phyloP scores from a whole-genome alignment of 1,140 invertebrate species.

The Dreissena rostriformis region DNA sequence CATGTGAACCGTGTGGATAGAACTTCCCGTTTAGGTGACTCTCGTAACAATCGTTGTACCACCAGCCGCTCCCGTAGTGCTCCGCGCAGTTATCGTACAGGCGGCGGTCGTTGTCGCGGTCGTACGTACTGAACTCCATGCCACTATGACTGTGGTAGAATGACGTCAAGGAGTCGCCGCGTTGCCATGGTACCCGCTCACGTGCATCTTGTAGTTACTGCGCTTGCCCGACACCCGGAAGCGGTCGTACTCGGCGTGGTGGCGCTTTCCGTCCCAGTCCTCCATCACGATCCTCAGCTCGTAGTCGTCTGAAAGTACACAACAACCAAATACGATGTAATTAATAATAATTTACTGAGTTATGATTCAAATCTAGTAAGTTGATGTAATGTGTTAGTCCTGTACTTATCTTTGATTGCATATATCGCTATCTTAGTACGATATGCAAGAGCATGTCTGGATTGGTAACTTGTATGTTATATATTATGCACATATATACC shows the following conservation, averaged over 20 bases:
- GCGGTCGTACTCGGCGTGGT: constrained; percentile 85
- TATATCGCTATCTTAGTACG: too few species aligned
- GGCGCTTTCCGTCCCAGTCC: constrained; percentile 83
- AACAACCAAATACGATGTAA: too few species aligned
- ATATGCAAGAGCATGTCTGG: too few species aligned
- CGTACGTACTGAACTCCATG: constrained; percentile 88
- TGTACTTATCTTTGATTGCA: too few species aligned
- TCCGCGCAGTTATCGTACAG: constrained; percentile 87
- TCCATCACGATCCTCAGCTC: constrained; percentile 86
- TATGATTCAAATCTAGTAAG: too few species aligned
- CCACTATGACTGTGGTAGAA: constrained; percentile 84
- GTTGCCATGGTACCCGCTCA: constrained; percentile 85
- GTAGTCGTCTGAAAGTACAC: constrained; percentile 70
- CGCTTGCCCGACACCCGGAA: constrained; percentile 87
- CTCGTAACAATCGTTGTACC: constrained; percentile 92
- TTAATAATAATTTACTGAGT: too few species aligned
- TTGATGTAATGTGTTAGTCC: too few species aligned
- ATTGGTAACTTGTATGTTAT: too few species aligned
- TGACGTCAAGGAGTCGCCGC: constrained; percentile 82
- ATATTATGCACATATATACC: too few species aligned
- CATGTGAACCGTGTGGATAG: constrained; percentile 79
- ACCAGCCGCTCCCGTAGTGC: constrained; percentile 83
- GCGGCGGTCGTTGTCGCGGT: constrained; percentile 88
- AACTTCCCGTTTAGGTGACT: constrained; percentile 96
- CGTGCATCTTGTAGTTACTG: constrained; percentile 86